A percentile compares a stretch with the other conserved stretches of the same genome.
These are phyloP conservation scores for Chroicocephalus ridibundus DNA, from an alignment of 2,113 vertebrate genomes.

Conservation along the genomic window DNA sequence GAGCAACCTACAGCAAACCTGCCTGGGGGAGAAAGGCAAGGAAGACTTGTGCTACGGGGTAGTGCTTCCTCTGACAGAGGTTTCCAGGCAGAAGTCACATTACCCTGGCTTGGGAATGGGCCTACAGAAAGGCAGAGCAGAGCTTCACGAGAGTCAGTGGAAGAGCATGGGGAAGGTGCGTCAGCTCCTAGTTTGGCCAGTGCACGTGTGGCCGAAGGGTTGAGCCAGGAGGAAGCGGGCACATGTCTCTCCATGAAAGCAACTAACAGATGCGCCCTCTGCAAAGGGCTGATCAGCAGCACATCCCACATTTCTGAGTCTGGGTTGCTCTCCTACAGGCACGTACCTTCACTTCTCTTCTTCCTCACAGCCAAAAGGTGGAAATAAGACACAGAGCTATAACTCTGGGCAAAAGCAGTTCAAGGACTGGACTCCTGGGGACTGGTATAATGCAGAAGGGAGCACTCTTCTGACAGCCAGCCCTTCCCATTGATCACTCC, in stretches of 20 bases:
- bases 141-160: background rate
- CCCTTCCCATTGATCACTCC: background rate
- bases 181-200: background rate
- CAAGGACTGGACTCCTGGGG: fast-evolving
- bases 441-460: background rate
- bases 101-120: background rate
- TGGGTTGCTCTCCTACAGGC: background rate
- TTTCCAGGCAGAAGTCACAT: background rate
- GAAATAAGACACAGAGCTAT: background rate
- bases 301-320: background rate
- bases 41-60: background rate
- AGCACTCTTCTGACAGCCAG: background rate
- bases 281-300: background rate
- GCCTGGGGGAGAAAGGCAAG: background rate
- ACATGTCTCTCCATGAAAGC: fast-evolving
- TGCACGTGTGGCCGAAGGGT: background rate
- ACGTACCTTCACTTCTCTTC: background rate
- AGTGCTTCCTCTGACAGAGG: background rate
- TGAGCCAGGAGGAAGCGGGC: background rate
- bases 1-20: background rate
- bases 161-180: background rate
- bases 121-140: background rate
- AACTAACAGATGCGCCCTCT: background rate
- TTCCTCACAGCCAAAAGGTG: background rate
- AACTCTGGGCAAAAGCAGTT: background rate